Conservation (phyloP, 2,797 vertebrate species). For the Arremon brunneinucha region DNA sequence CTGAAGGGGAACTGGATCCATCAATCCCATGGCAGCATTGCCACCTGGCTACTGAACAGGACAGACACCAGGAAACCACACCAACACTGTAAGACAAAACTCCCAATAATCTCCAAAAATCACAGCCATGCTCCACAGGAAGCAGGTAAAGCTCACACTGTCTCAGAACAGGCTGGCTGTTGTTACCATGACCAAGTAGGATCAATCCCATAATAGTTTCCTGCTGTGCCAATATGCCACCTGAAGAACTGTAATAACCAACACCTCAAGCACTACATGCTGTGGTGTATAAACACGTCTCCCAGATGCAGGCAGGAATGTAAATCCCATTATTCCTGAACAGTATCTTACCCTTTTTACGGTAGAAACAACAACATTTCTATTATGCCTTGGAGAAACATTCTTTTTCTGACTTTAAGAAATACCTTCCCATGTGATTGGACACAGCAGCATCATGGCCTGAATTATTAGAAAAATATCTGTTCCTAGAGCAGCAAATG, state of each 20-base stretch:
- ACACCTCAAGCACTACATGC: neutral
- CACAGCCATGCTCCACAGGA: neutral
- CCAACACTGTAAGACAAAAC: accelerated
- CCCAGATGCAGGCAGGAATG: neutral
- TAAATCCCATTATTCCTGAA: neutral
- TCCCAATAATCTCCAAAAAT: neutral
- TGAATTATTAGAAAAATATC: neutral
- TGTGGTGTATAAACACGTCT: neutral
- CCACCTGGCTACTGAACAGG: neutral
- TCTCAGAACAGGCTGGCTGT: neutral
- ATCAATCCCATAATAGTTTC: neutral
- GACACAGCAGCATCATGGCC: neutral
- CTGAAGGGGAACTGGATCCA: neutral
- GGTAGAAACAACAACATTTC: neutral
- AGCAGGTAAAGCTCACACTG: neutral
- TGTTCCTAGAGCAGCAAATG: neutral
- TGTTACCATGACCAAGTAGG: neutral
- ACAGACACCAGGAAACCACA: neutral
- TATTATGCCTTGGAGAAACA: neutral
- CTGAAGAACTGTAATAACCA: neutral
- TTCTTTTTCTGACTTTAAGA: neutral
- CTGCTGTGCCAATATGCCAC: neutral
- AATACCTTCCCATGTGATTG: neutral
- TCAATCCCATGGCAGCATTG: neutral
- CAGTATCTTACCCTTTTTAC: neutral